A percentile compares a stretch with the other conserved stretches of the same genome.
phyloP scores from a whole-genome alignment of 1,140 invertebrate genomes.

The Campoletis sonorensis region DNA sequence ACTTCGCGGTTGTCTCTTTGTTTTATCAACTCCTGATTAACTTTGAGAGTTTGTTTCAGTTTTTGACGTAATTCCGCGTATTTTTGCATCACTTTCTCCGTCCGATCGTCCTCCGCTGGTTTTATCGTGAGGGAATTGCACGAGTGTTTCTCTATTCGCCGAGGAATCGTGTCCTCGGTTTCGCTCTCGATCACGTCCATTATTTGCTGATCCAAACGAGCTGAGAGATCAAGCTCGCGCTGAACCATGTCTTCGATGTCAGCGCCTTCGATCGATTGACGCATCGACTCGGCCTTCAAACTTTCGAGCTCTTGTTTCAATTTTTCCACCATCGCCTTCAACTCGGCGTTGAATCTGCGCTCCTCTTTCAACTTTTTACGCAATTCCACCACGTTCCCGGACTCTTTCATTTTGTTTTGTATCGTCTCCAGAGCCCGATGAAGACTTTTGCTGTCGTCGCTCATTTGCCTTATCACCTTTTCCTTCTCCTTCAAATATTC shows the following conservation, averaged over 20 bases:
- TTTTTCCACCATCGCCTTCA: conserved; percentile 68
- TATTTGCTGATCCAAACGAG: conserved; percentile 78
- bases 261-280: conserved; percentile 57
- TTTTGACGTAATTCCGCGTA: conserved; percentile 59
- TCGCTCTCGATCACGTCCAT: conserved; percentile 77
- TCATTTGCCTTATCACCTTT: conserved; percentile 75
- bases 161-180: conserved; percentile 56
- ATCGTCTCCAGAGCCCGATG: conserved; percentile 76
- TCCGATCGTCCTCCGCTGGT: conserved; percentile 52
- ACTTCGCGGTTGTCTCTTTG: conserved; percentile 72
- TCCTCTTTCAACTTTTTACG: conserved; percentile 72
- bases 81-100: conserved; percentile 59
- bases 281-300: conserved; percentile 58
- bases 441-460: conserved; percentile 75
- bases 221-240: conserved; percentile 79
- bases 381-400: conserved; percentile 72
- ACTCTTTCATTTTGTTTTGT: conserved; percentile 76
- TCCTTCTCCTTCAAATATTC: conserved; percentile 80
- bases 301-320: conserved; percentile 68
- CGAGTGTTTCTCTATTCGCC: conserved; percentile 54
- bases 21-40: conserved; percentile 73
- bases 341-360: conserved; percentile 65
- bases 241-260: conserved; percentile 80
- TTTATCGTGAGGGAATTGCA: conserved; percentile 56
- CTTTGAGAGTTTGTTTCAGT: conserved; percentile 65